These are phyloP conservation scores for Bombus confusus DNA, from an alignment of 1,140 invertebrate genomes.

Conservation along the genomic window DNA sequence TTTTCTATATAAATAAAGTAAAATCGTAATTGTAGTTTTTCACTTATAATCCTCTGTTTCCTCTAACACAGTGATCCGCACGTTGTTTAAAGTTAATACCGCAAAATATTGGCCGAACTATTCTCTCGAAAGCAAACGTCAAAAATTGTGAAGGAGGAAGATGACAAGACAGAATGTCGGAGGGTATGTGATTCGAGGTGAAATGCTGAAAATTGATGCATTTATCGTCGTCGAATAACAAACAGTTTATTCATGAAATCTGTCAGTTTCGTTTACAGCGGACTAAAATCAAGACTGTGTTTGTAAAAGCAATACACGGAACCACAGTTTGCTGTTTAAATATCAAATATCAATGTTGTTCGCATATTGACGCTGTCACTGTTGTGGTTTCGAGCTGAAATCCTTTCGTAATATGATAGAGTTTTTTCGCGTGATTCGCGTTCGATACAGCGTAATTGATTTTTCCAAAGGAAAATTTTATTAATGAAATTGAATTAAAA, in stretches of 20 bases:
- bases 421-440: no score
- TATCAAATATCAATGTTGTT: conserved; percentile 10
- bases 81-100: neutral
- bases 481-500: no score
- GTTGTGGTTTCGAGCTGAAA: neutral
- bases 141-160: neutral
- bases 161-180: neutral
- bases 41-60: neutral
- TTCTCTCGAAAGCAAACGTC: neutral
- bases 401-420: neutral
- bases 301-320: neutral
- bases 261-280: conserved; percentile 20
- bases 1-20: no score
- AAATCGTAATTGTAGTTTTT: no score
- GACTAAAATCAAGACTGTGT: neutral
- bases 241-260: conserved; percentile 30
- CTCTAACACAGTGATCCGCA: neutral
- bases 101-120: neutral
- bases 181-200: neutral
- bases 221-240: conserved; percentile 6
- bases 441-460: neutral
- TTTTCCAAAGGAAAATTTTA: no score
- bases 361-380: neutral
- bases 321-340: conserved; percentile 11
- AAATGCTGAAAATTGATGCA: conserved; percentile 6